phyloP scores from a whole-genome alignment of 2,888 invertebrate genomes.

The Molorchus minor region DNA sequence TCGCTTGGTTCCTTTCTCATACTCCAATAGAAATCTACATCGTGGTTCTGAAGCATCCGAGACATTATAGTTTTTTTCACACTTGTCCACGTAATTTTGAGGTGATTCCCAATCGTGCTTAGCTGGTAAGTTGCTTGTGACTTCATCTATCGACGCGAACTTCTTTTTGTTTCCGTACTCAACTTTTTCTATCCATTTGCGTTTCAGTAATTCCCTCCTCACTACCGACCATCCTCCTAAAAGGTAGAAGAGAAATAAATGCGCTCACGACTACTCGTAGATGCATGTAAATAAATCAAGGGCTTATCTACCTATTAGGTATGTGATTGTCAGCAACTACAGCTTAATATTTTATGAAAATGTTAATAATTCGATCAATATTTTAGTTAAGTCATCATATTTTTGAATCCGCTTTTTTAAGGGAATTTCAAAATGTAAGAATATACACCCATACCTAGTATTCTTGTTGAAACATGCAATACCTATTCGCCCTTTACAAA shows the following conservation, averaged over 20 bases:
- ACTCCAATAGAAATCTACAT: constrained; percentile 91
- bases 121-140: constrained; percentile 58
- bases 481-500: too few relatives aligned
- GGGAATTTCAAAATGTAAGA: too few relatives aligned
- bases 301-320: too few relatives aligned
- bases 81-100: constrained; percentile 67
- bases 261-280: too few relatives aligned
- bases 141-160: constrained; percentile 51
- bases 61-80: constrained; percentile 74
- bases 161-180: constrained; percentile 56
- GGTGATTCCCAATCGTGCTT: constrained; percentile 60
- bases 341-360: too few relatives aligned
- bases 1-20: constrained; percentile 84
- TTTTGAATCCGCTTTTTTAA: too few relatives aligned
- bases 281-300: too few relatives aligned
- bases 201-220: constrained; percentile 72
- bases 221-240: constrained; percentile 76
- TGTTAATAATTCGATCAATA: too few relatives aligned
- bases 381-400: too few relatives aligned
- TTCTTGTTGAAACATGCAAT: too few relatives aligned
- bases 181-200: constrained; percentile 80
- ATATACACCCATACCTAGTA: too few relatives aligned
- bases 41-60: constrained; percentile 79
- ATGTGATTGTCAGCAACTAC: too few relatives aligned
- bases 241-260: constrained; percentile 3